Conservation (phyloP, 2,888 invertebrate genomes). For the Cheilosia pagana region DNA sequence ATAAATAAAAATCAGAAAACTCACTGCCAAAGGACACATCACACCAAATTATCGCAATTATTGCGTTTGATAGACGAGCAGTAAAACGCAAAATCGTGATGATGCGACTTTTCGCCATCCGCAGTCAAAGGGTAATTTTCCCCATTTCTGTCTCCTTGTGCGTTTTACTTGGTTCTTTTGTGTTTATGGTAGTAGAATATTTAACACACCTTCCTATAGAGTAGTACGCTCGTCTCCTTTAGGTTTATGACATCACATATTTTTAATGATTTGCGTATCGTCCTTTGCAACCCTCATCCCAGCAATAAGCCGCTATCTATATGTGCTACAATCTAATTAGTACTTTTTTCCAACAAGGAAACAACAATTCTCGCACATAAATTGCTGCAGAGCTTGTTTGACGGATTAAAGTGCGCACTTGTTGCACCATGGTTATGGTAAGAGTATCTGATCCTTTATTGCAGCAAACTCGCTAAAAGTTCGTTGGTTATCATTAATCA, state of each 20-base stretch:
- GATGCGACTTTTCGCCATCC: conserved; percentile 1
- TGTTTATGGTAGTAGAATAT: background rate
- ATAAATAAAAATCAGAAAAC: conserved; percentile 36
- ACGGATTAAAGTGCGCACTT: conserved; percentile 37
- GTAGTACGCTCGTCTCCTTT: background rate
- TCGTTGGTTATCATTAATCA: conserved; percentile 45
- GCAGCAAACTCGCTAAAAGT: conserved; percentile 8
- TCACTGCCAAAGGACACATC: conserved; percentile 23
- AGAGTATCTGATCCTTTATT: conserved; percentile 1
- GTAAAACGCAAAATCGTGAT: conserved; percentile 20
- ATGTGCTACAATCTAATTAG: conserved; percentile 25
- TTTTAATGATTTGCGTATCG: no score
- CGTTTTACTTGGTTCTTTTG: background rate
- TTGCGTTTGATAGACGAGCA: conserved; percentile 29
- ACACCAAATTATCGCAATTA: conserved; percentile 57
- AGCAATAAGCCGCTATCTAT: background rate
- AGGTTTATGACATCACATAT: conserved; percentile 19
- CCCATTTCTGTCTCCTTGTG: background rate
- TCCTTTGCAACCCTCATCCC: no score
- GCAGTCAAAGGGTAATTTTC: background rate
- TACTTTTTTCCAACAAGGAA: conserved; percentile 2
- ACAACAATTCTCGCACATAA: background rate
- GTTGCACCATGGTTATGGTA: conserved; percentile 16
- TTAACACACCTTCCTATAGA: background rate
- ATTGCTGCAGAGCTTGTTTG: conserved; percentile 13